Conservation (phyloP, 1,140 invertebrate genomes). For the Eupeodes corollae region DNA sequence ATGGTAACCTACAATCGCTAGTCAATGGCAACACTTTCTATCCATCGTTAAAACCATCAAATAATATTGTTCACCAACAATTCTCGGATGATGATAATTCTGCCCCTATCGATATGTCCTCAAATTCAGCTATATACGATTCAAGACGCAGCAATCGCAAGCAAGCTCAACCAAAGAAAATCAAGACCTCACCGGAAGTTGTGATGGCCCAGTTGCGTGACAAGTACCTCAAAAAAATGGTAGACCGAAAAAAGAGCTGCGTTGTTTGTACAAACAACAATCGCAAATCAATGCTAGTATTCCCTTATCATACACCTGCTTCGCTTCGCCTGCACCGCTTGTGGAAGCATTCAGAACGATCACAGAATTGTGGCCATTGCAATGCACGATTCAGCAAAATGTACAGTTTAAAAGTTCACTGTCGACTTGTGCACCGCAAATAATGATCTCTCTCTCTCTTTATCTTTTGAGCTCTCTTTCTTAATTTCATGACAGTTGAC, state of each 20-base stretch:
- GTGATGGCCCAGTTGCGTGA: constrained; percentile 26
- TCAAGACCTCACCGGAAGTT: constrained; percentile 24
- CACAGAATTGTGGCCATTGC: constrained; percentile 12
- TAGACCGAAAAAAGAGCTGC: constrained; percentile 23
- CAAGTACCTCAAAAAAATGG: constrained; percentile 31
- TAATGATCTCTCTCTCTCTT: too few relatives aligned
- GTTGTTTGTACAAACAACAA: constrained; percentile 11
- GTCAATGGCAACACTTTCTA: too few relatives aligned
- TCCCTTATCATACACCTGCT: constrained; percentile 39
- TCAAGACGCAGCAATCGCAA: constrained; percentile 14
- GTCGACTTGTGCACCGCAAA: neutral
- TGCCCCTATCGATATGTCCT: too few relatives aligned
- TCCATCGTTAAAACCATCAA: too few relatives aligned
- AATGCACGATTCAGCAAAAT: constrained; percentile 15
- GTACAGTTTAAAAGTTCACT: constrained; percentile 17
- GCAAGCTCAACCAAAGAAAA: constrained; percentile 37
- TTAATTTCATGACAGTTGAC: too few relatives aligned
- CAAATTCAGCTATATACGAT: too few relatives aligned
- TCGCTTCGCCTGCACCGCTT: constrained; percentile 38
- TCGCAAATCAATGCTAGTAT: constrained; percentile 15
- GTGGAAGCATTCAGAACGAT: constrained; percentile 34
- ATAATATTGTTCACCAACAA: too few relatives aligned
- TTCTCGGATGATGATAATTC: too few relatives aligned
- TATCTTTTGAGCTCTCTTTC: too few relatives aligned
- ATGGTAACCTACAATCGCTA: too few relatives aligned